Conservation (phyloP, 2,113 vertebrate species). For the Mesoclemmys tuberculata region DNA sequence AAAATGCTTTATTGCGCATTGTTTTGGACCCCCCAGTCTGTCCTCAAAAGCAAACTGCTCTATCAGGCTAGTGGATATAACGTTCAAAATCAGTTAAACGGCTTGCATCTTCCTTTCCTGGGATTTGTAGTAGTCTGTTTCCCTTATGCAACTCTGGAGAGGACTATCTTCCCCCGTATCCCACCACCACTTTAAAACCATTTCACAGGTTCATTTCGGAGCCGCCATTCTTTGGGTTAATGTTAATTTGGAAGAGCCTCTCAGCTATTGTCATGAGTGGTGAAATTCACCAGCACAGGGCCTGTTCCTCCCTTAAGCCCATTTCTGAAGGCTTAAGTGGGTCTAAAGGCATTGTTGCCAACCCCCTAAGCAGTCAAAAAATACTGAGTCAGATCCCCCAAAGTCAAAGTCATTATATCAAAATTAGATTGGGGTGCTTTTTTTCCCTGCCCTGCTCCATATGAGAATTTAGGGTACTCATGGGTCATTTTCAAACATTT, state of each 20-base stretch:
- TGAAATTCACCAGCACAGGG: neutral
- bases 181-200: neutral
- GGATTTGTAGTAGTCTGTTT: neutral
- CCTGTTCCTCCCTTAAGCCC: neutral
- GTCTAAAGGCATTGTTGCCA: neutral
- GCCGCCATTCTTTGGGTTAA: neutral
- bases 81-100: neutral
- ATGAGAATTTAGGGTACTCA: neutral
- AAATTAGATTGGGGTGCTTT: neutral
- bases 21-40: neutral
- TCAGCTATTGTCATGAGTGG: neutral
- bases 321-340: neutral
- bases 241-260: neutral
- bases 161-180: fast-evolving
- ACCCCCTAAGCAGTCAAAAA: neutral
- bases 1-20: neutral
- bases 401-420: neutral
- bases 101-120: neutral
- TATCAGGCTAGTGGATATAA: neutral
- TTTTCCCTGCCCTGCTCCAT: neutral
- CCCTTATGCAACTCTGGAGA: neutral
- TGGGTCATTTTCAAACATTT: neutral
- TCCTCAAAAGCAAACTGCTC: neutral
- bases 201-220: neutral
- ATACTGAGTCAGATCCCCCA: neutral